Evolutionary conservation across 2,888 invertebrate genomes (phyloP).

Genomic region (Leucozona laternaria): DNA sequence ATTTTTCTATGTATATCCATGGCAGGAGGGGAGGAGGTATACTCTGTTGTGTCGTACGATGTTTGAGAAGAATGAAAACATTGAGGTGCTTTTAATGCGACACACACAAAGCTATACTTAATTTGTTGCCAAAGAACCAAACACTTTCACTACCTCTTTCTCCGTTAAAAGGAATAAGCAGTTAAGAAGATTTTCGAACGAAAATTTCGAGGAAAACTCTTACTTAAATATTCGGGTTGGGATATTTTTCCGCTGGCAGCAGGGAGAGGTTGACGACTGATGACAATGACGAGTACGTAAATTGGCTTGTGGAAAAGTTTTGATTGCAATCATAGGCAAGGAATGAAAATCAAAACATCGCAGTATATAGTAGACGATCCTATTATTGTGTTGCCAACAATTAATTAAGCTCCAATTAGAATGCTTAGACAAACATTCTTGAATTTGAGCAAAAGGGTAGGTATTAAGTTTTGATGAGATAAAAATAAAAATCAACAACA

Average conservation of each 20-base stretch:
- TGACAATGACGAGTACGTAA: background rate
- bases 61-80: slow-evolving; percentile 13
- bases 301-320: background rate
- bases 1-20: too few species aligned
- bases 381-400: background rate
- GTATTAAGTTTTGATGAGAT: background rate
- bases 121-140: slow-evolving; percentile 20
- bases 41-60: background rate
- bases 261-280: background rate
- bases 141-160: slow-evolving; percentile 15
- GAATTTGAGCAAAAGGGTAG: background rate
- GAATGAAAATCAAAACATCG: background rate
- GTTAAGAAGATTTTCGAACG: slow-evolving; percentile 44
- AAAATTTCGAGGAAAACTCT: background rate
- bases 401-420: slow-evolving; percentile 7
- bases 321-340: background rate
- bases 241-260: background rate
- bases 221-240: background rate
- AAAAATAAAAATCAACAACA: background rate
- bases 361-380: background rate
- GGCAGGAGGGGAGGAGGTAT: background rate
- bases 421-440: background rate
- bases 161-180: slow-evolving; percentile 7
- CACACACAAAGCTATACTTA: slow-evolving; percentile 25
- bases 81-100: slow-evolving; percentile 24